Evolutionary conservation across 2,888 invertebrate genomes (phyloP).

Genomic region (Cheilosia scutellata): DNA sequence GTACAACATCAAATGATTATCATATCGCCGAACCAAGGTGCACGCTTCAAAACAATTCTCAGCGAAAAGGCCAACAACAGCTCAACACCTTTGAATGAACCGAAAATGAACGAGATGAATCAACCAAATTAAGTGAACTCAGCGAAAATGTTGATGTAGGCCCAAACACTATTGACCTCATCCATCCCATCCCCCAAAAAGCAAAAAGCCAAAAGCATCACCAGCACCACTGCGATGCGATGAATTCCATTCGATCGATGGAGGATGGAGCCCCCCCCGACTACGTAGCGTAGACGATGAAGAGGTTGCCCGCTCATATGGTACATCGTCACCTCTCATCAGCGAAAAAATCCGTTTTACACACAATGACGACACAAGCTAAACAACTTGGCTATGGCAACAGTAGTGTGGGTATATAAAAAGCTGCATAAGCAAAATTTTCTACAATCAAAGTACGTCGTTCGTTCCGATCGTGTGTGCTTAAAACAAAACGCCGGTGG

Average conservation of each 20-base stretch:
- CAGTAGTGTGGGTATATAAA: conserved; percentile 73
- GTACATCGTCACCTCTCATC: conserved; percentile 72
- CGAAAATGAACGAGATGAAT: not conserved
- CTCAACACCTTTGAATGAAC: conserved; percentile 9
- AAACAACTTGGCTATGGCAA: conserved; percentile 55
- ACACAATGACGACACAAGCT: conserved; percentile 62
- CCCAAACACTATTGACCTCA: conserved; percentile 60
- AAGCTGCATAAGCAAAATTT: conserved; percentile 73
- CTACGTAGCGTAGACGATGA: conserved; percentile 67
- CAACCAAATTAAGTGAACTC: conserved; percentile 36
- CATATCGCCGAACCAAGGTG: conserved; percentile 7
- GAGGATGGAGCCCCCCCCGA: conserved; percentile 5
- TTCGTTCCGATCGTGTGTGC: conserved; percentile 74
- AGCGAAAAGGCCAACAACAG: conserved; percentile 44
- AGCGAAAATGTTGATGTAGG: conserved; percentile 72
- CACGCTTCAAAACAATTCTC: conserved; percentile 51
- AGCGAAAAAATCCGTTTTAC: conserved; percentile 67
- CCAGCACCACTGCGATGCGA: conserved; percentile 3
- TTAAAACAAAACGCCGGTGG: conserved; percentile 64
- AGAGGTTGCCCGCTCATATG: conserved; percentile 63
- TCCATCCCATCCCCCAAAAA: conserved; percentile 64
- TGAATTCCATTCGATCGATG: conserved; percentile 50
- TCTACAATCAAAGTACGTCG: conserved; percentile 75
- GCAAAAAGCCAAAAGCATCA: conserved; percentile 17
- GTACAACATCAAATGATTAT: conserved; percentile 46